Evolutionary conservation across 2,113 vertebrate species (phyloP).

Genomic region (Seriola rivoliana): DNA sequence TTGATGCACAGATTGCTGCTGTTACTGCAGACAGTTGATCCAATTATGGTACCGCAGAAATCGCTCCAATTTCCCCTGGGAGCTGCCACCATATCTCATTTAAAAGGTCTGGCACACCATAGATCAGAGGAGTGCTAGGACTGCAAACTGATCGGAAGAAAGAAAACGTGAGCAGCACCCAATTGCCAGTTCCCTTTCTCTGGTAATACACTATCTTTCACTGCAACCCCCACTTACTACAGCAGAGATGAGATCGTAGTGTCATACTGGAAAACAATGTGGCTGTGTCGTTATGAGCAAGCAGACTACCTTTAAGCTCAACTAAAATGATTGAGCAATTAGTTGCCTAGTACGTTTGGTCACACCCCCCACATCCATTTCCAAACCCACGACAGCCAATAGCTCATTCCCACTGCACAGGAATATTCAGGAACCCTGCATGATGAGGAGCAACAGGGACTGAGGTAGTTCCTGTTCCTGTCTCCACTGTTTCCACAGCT

Average conservation of each 20-base stretch:
- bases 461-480: neutral
- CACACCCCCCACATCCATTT: neutral
- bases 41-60: slow-evolving; percentile 53
- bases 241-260: neutral
- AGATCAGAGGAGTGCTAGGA: slow-evolving; percentile 36
- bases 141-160: neutral
- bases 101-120: slow-evolving; percentile 14
- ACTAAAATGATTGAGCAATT: neutral
- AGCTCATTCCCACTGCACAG: neutral
- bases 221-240: neutral
- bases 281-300: neutral
- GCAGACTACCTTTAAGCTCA: neutral
- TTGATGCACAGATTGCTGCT: slow-evolving; percentile 11
- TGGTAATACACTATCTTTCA: neutral
- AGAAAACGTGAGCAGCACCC: slow-evolving; percentile 14
- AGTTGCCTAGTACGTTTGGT: neutral
- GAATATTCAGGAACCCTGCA: neutral
- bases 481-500: neutral
- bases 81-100: slow-evolving; percentile 38
- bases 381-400: rapidly evolving
- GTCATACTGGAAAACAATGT: neutral
- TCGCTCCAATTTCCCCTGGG: neutral
- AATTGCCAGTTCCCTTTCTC: slow-evolving; percentile 10
- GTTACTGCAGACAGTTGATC: slow-evolving; percentile 21
- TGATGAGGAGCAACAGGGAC: neutral